Percentiles rank a stretch among this genome's conserved stretches.
Conservation (phyloP, 2,888 invertebrate species). For the Trichopria drosophilae region DNA sequence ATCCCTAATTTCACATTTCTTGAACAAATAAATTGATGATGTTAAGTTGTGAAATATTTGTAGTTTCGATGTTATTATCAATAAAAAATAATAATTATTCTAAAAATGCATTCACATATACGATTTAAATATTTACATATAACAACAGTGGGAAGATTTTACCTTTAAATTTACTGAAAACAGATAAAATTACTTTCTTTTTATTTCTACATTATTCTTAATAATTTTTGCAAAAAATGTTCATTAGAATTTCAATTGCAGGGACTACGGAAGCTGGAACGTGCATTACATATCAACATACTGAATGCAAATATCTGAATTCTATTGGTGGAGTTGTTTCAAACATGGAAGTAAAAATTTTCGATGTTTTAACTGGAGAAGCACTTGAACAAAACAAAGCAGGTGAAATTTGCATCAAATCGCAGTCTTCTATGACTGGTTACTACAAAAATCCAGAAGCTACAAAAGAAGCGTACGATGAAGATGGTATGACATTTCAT, state of each 20-base stretch:
- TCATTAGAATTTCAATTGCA: conserved; percentile 21
- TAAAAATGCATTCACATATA: too few species aligned
- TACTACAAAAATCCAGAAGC: conserved; percentile 63
- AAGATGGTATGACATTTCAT: conserved; percentile 60
- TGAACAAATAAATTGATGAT: too few species aligned
- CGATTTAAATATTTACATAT: too few species aligned
- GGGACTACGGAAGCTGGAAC: conserved; percentile 47
- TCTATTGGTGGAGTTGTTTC: conserved; percentile 40
- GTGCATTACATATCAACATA: conserved; percentile 23
- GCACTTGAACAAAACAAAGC: conserved; percentile 41
- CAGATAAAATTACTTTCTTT: too few species aligned
- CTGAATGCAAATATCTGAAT: conserved; percentile 27
- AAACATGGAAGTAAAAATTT: conserved; percentile 41
- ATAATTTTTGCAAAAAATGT: too few species aligned
- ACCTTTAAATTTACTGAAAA: too few species aligned
- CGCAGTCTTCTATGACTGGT: conserved; percentile 57
- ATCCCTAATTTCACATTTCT: too few species aligned
- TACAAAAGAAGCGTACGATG: conserved; percentile 59
- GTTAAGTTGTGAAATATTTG: too few species aligned
- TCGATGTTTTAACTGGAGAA: conserved; percentile 35
- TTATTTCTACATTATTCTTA: too few species aligned
- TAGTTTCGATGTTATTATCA: too few species aligned
- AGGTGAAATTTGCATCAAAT: conserved; percentile 39
- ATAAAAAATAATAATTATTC: too few species aligned
- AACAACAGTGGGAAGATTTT: too few species aligned